Evolutionary conservation across 2,797 vertebrate genomes (phyloP).

Genomic region (Gobionotothen gibberifrons): DNA sequence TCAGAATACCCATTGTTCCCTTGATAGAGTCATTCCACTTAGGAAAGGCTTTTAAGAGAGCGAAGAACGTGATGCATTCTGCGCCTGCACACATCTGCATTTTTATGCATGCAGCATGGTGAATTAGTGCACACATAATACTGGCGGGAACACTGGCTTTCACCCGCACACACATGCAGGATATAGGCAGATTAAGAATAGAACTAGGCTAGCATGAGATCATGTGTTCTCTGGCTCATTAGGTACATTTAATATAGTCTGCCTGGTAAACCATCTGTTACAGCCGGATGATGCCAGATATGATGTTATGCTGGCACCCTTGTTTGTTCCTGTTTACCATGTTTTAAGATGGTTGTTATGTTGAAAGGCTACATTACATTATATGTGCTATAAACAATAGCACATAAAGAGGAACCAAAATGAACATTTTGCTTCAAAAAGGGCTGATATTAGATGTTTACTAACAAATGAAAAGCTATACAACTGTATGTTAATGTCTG

Average conservation of each 20-base stretch:
- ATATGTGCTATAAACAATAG: constrained; percentile 6
- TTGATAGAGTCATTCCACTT: constrained; percentile 75
- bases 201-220: constrained; percentile 80
- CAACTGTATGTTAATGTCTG: not conserved
- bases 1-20: constrained; percentile 83
- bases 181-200: constrained; percentile 73
- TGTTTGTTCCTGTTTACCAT: constrained; percentile 68
- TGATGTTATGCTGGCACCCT: constrained; percentile 74
- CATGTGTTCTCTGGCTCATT: constrained; percentile 79
- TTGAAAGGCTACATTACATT: constrained; percentile 29
- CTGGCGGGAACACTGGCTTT: constrained; percentile 17
- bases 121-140: constrained; percentile 25
- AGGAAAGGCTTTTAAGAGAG: constrained; percentile 60
- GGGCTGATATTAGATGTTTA: constrained; percentile 1
- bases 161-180: constrained; percentile 48
- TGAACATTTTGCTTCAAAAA: not conserved
- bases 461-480: not conserved
- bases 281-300: constrained; percentile 72
- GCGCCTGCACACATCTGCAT: constrained; percentile 67
- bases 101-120: constrained; percentile 36
- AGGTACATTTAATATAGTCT: constrained; percentile 79
- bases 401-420: constrained; percentile 20
- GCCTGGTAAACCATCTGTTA: constrained; percentile 80
- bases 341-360: constrained; percentile 53
- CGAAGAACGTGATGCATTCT: constrained; percentile 65